Evolutionary conservation across 2,888 invertebrate genomes (phyloP), one percentile per base, ranked within the genome.

Genomic region (Dynastes grantii): DNA sequence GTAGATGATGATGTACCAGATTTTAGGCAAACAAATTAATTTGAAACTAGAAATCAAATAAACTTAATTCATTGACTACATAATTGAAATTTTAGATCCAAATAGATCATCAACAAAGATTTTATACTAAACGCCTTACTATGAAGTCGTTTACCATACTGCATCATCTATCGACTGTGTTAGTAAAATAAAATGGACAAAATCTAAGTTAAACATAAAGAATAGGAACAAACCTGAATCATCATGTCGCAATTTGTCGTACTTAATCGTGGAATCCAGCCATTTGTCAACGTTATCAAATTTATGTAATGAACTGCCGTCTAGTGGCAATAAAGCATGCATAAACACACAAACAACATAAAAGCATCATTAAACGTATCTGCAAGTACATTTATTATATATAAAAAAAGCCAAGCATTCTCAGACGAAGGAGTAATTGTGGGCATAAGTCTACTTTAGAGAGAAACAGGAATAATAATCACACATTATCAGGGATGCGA

Each of bases 211-310:
- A 45, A 45, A 45, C 11, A 8, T 45, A 45, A 45, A 11, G 11
- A 16, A 75, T 22, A 75, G 53, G 65, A 83, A 87, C 87, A 83
- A 85, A 88, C 88, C 88, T 87, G 87, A 86, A 78, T 87, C 86
- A 71, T 82, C 84, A 77, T 85, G 84, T 77, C 84, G 85, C 51
- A 86, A 83, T 77, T 84, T 83, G 81, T 85, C 82, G 83, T 85
- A 85, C 80, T 86, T 85, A 79, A 88, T 82, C n/a, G 88, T 87
- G 70, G 86, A 85, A 80, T 87, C 87, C 81, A 87, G 84, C 88
- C 88, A 88, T 81, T 84, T 85, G 80, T 86, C 87, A 82, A 87
- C 83, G 79, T 85, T 81, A 80, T 81, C 82, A 77, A 77, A 75
- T 79, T 81, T 81, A 77, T 81, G 83, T 81, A 82, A 78, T 73